Conservation (phyloP, 2,113 vertebrate species). For the Melospiza georgiana region DNA sequence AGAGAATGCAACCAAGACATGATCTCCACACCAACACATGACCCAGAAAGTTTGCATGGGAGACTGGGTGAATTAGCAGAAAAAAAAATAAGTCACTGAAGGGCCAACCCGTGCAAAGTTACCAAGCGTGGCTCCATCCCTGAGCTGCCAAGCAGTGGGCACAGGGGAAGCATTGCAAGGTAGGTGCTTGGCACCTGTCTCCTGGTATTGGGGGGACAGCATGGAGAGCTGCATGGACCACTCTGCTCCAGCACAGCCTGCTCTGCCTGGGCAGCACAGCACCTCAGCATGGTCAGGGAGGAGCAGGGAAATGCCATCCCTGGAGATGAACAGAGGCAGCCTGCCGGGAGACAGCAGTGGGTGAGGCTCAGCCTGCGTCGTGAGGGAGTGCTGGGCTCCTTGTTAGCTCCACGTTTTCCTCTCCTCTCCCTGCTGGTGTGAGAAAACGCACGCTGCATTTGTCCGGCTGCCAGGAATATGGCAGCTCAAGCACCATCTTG, state of each 20-base stretch:
- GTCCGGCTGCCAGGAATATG: conserved; percentile 42
- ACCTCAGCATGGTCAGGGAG: neutral
- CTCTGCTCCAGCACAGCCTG: neutral
- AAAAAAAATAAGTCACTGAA: neutral
- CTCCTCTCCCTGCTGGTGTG: conserved; percentile 63
- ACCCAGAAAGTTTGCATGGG: neutral
- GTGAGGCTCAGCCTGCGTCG: neutral
- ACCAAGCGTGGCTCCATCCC: neutral
- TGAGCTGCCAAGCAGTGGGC: neutral
- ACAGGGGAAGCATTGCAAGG: neutral
- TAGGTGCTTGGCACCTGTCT: neutral
- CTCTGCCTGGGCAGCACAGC: neutral
- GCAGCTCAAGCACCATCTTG: conserved; percentile 65
- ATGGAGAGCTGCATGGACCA: rapidly evolving
- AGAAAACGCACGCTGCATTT: conserved; percentile 60
- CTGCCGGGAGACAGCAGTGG: neutral
- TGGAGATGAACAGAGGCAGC: neutral
- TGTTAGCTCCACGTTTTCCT: conserved; percentile 44
- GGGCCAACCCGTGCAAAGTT: neutral
- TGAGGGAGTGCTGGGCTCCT: conserved; percentile 40
- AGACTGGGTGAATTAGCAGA: neutral
- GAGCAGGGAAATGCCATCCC: neutral
- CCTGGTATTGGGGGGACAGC: rapidly evolving
- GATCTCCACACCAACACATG: rapidly evolving
- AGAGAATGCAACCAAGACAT: neutral